Evolutionary conservation across 2,888 invertebrate species (phyloP), one percentile per base, ranked within the genome.

Genomic region (Xestia xanthographa): DNA sequence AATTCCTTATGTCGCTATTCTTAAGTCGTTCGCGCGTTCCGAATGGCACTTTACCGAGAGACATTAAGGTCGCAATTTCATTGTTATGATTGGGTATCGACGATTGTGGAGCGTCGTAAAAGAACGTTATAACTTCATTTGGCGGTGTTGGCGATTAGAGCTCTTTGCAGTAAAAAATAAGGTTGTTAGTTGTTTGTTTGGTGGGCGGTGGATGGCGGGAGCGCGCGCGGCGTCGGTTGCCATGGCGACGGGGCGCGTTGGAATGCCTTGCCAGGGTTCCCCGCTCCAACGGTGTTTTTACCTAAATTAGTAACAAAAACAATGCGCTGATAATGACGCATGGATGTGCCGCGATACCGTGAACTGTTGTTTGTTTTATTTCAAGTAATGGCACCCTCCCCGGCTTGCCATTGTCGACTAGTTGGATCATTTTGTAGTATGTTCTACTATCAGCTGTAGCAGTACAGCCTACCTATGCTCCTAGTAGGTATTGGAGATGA

Each of bases 1-100:
- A 95, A 95, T 96, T 96, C 96, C 95, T 96, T 96, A 96, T 94
- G 96, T 95, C 94, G 94, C 96, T 95, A 94, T 96, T 95, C 96
- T 95, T 95, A 95, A 95, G 95, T 93, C 93, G 92, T 94, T 94
- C 90, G 92, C 92, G 91, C 93, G 92, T 92, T 93, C 92, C 90
- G 94, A 95, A 95, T 92, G 93, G 94, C 94, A 94, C 95, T 95
- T 95, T 96, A 95, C 92, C 82, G 63, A 88, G 89, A 90, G 88
- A 94, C 90, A 92, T 95, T 96, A 96, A 94, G 95, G 96, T 95
- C 93, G 96, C 94, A 95, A 92, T 96, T 96, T 94, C 94, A 94
- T 95, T 95, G 95, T 95, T 93, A 93, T 94, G 92, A 94, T 93
- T 93, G 92, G 92, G 90, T 93, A 94, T 94, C 93, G 95, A 93